These are phyloP conservation scores for Drosophila tsacasi DNA, from an alignment of 1,140 invertebrate genomes.

Conservation along the genomic window DNA sequence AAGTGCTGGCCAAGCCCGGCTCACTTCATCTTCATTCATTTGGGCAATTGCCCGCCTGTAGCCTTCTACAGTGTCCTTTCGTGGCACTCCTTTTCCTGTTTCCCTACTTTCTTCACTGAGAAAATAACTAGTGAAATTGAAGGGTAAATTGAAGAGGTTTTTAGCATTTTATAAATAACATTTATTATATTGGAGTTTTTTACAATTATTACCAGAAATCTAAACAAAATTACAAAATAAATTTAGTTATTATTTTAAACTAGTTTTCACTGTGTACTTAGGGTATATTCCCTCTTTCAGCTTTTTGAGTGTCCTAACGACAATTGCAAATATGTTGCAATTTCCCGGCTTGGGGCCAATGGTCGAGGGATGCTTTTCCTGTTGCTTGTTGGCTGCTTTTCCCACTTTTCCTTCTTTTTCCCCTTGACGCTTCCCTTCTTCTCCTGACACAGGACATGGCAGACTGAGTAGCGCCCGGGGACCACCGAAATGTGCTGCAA, in stretches of 20 bases:
- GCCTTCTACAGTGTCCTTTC: slow-evolving; percentile 12
- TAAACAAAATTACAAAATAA: background rate
- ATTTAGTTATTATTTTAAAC: background rate
- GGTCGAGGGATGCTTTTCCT: slow-evolving; percentile 28
- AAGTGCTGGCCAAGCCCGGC: slow-evolving; percentile 41
- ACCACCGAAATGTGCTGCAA: slow-evolving; percentile 68
- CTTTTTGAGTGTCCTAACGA: slow-evolving; percentile 47
- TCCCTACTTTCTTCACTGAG: slow-evolving; percentile 3
- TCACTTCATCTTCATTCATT: slow-evolving; percentile 80
- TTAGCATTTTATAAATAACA: no score
- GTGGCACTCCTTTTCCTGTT: background rate
- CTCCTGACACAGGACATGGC: slow-evolving; percentile 52
- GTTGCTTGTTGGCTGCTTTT: background rate
- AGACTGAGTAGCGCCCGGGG: slow-evolving; percentile 48
- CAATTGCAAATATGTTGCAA: slow-evolving; percentile 81
- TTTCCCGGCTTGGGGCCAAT: slow-evolving; percentile 60
- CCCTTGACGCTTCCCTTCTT: slow-evolving; percentile 1
- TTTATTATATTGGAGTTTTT: no score
- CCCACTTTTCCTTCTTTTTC: slow-evolving; percentile 7
- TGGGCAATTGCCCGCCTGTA: slow-evolving; percentile 59
- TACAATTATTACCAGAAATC: no score
- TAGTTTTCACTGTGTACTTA: background rate
- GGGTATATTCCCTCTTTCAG: slow-evolving; percentile 9
- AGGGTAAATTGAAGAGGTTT: background rate
- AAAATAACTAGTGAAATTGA: background rate